phyloP scores from a whole-genome alignment of 2,797 vertebrate species.

The Strix occidentalis region DNA sequence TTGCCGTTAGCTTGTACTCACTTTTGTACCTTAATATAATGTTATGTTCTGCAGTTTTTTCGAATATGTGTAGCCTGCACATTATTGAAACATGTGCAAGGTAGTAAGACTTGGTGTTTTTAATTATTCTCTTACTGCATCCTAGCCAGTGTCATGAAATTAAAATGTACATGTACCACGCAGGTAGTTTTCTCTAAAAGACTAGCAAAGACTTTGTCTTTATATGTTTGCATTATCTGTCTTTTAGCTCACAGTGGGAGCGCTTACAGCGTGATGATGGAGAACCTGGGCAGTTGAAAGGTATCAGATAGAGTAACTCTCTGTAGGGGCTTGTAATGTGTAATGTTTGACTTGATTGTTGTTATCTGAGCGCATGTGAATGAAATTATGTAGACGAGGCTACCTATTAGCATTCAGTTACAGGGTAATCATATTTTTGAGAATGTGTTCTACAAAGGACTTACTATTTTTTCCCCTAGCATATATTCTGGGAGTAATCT shows the following conservation, averaged over 20 bases:
- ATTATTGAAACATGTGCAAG: not conserved
- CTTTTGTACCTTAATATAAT: not conserved
- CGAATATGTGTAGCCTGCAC: not conserved
- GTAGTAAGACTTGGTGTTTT: not conserved
- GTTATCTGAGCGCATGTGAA: not conserved
- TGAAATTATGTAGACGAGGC: not conserved
- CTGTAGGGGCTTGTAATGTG: not conserved
- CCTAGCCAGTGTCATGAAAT: not conserved
- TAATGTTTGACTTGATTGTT: not conserved
- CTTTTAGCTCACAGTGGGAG: slow-evolving; percentile 91
- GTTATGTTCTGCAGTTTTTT: not conserved
- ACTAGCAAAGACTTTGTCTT: not conserved
- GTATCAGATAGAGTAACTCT: slow-evolving; percentile 68
- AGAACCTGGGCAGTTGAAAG: slow-evolving; percentile 85
- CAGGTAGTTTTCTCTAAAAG: not conserved
- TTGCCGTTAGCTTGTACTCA: not conserved
- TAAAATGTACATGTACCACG: not conserved
- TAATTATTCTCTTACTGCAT: not conserved
- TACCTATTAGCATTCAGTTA: not conserved
- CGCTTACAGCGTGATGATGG: slow-evolving; percentile 82
- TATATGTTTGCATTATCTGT: not conserved
- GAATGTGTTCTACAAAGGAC: not conserved
- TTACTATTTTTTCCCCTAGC: not conserved
- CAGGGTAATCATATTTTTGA: not conserved
- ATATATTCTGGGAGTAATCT: not conserved